Evolutionary conservation across 35 echinoderm and acorn worm species (phyloP).

Genomic region (Ophioderma brevispina): DNA sequence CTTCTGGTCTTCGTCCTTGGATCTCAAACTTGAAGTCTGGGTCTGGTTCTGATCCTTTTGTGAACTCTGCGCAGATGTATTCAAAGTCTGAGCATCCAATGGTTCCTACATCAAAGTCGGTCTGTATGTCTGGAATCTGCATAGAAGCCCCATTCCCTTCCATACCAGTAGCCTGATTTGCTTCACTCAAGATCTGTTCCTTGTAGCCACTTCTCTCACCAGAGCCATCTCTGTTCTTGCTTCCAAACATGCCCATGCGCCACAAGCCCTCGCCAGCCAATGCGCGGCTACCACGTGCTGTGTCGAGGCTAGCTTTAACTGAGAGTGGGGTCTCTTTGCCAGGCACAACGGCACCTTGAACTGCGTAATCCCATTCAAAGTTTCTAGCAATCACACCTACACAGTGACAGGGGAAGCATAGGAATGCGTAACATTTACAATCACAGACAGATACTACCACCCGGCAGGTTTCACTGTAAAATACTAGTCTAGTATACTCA

Average conservation of each 20-base stretch:
- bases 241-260: slow-evolving; percentile 78
- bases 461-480: too few relatives aligned
- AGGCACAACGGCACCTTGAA: slow-evolving; percentile 20
- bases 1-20: not conserved
- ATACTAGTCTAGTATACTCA: too few relatives aligned
- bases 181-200: slow-evolving; percentile 29
- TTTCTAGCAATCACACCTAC: slow-evolving; percentile 40
- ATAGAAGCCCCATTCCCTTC: slow-evolving; percentile 30
- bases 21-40: slow-evolving; percentile 69
- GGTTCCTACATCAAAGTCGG: slow-evolving; percentile 83
- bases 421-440: slow-evolving; percentile 5
- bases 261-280: slow-evolving; percentile 69
- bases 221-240: slow-evolving; percentile 61
- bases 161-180: slow-evolving; percentile 16
- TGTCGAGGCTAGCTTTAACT: slow-evolving; percentile 41
- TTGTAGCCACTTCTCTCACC: slow-evolving; percentile 54
- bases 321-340: slow-evolving; percentile 53
- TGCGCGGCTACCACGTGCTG: slow-evolving; percentile 38
- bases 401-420: not conserved
- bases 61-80: slow-evolving; percentile 85
- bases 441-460: not conserved
- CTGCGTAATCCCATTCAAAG: slow-evolving; percentile 37
- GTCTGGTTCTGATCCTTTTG: slow-evolving; percentile 62
- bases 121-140: slow-evolving; percentile 37
- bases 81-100: slow-evolving; percentile 73